A percentile compares a stretch with the other conserved stretches of the same genome.
These are phyloP conservation scores for Tragelaphus imberbis DNA, from an alignment of 2,113 vertebrate species.

Conservation along the genomic window DNA sequence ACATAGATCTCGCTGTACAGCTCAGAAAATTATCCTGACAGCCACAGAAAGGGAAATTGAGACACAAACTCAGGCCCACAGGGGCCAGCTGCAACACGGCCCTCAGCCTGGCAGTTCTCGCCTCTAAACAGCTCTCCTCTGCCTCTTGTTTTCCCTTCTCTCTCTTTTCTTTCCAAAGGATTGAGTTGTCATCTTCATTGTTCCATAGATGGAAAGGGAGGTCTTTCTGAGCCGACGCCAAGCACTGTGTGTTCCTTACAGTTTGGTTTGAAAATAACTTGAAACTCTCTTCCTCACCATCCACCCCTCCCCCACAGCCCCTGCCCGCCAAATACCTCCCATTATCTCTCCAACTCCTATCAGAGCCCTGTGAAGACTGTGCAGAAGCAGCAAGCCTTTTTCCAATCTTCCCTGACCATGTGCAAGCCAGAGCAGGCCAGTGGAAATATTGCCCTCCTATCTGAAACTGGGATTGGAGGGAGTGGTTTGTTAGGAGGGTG, in stretches of 20 bases:
- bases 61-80: not conserved
- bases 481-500: conserved; percentile 25
- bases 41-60: conserved; percentile 57
- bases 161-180: conserved; percentile 62
- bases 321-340: not conserved
- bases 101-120: conserved; percentile 7
- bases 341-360: not conserved
- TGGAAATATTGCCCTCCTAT: conserved; percentile 56
- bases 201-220: conserved; percentile 58
- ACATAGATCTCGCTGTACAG: not conserved
- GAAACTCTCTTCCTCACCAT: not conserved
- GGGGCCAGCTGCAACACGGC: conserved; percentile 21
- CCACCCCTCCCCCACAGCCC: not conserved
- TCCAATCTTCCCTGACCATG: conserved; percentile 55
- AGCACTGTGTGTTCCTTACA: conserved; percentile 60
- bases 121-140: conserved; percentile 20
- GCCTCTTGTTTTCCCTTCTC: not conserved
- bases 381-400: not conserved
- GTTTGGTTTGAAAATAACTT: conserved; percentile 45
- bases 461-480: not conserved
- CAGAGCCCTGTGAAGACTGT: not conserved
- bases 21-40: conserved; percentile 43
- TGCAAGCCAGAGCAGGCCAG: conserved; percentile 62
- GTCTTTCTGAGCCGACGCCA: not conserved
- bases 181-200: conserved; percentile 61